These are phyloP conservation scores for Megalonaias nervosa DNA, from an alignment of 1,140 invertebrate species.

Conservation along the genomic window DNA sequence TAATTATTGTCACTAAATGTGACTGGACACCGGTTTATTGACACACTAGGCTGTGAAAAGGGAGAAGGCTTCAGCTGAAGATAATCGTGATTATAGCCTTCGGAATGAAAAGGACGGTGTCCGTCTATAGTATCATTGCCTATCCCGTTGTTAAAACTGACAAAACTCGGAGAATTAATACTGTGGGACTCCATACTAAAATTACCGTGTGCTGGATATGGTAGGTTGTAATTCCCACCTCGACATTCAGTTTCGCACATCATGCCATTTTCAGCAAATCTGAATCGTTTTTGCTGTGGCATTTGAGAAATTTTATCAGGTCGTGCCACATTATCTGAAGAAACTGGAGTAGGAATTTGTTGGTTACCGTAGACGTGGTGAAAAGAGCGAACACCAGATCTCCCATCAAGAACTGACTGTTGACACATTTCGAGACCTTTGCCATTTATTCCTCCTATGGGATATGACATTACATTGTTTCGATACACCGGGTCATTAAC, in stretches of 20 bases:
- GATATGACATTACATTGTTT: too few species aligned
- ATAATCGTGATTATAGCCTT: slow-evolving; percentile 24
- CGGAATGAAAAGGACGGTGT: slow-evolving; percentile 25
- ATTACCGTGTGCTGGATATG: slow-evolving; percentile 30
- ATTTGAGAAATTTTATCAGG: slow-evolving; percentile 23
- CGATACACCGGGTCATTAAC: too few species aligned
- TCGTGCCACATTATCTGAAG: slow-evolving; percentile 20
- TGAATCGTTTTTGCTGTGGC: slow-evolving; percentile 22
- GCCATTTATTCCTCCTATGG: background rate
- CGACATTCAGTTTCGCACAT: slow-evolving; percentile 23
- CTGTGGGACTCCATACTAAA: slow-evolving; percentile 38
- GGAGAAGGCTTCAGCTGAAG: slow-evolving; percentile 29
- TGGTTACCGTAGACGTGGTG: slow-evolving; percentile 21
- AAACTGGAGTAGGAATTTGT: slow-evolving; percentile 28
- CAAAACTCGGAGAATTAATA: slow-evolving; percentile 22
- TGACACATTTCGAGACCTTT: slow-evolving; percentile 19
- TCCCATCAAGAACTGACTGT: slow-evolving; percentile 5
- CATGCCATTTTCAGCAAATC: slow-evolving; percentile 28
- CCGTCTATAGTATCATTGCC: slow-evolving; percentile 31
- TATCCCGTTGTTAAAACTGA: slow-evolving; percentile 27
- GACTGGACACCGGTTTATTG: slow-evolving; percentile 24
- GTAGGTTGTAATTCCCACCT: slow-evolving; percentile 29
- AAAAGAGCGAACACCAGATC: slow-evolving; percentile 33
- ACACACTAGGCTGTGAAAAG: slow-evolving; percentile 16
- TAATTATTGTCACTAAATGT: slow-evolving; percentile 34